phyloP scores from a whole-genome alignment of 2,888 invertebrate species.

The Zygaena filipendulae region DNA sequence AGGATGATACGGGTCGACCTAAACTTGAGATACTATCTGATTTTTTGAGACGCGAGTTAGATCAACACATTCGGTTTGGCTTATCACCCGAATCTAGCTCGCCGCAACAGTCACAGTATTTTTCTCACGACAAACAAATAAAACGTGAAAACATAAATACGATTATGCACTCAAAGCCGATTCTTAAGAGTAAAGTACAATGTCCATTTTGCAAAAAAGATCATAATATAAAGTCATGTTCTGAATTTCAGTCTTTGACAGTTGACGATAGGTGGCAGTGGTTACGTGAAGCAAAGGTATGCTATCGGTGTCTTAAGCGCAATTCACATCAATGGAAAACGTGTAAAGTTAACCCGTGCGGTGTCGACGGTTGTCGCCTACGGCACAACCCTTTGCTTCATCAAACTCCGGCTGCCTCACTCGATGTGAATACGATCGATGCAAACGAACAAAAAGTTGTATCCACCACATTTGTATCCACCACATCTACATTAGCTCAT shows the following conservation, averaged over 20 bases:
- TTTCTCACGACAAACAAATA: not conserved
- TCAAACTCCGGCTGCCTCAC: too few species aligned
- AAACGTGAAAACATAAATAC: not conserved
- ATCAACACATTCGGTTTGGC: conserved; percentile 3
- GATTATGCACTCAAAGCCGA: not conserved
- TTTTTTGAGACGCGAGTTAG: conserved; percentile 4
- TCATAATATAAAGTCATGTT: not conserved
- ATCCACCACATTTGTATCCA: too few species aligned
- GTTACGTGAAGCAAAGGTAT: not conserved
- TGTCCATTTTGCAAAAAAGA: not conserved
- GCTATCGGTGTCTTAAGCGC: not conserved
- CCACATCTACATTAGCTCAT: too few species aligned
- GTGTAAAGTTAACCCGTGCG: not conserved
- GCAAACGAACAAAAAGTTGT: too few species aligned
- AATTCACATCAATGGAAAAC: not conserved
- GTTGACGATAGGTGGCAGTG: not conserved
- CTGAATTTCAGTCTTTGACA: not conserved
- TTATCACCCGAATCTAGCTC: conserved; percentile 3
- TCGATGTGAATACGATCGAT: too few species aligned
- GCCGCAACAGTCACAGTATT: conserved; percentile 1
- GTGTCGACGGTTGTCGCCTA: not conserved
- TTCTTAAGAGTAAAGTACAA: too few species aligned
- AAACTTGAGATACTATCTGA: conserved; percentile 5
- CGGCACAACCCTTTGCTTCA: conserved; percentile 2
- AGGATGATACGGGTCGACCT: conserved; percentile 1